Base-by-base conservation (phyloP, 2,888 invertebrate genomes). In the Drosophila yooni region DNA sequence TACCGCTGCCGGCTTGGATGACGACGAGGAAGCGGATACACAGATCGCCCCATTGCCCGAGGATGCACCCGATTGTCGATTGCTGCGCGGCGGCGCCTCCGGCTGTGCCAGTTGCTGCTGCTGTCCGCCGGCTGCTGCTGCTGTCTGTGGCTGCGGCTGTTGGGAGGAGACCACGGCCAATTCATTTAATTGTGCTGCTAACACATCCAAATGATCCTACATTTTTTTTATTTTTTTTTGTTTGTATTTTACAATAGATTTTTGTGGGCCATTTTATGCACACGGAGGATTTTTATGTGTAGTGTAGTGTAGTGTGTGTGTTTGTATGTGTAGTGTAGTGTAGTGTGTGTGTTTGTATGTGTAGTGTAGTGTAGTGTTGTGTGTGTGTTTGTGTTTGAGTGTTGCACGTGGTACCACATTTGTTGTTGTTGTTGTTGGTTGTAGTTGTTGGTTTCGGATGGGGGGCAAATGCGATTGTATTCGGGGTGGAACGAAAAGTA, bases 131-230 rank as follows among this genome's bases (percentile, higher is more conserved):
- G 88, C 86, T 65, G 90, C 64, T 21, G 21, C 78, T 76, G 90
- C 89, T 66, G 92, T 91, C 79, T 92, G 91, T 73, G 91, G 91
- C 85, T 92, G 92, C 91, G 92, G 93, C 91, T 93, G 93, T 92
- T 92, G 92, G 78, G 92, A 95, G 89, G 92, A 95, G 91, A 96
- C 96, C 91, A 96, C 96, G 89, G 97, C 98, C 92, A 99, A 95
- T 94, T 98, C 97, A 94, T 97, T 98, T 92, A 99, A 95, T 94
- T 99, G 98, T 91, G 98, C 98, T 79, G 99, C 99, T 93, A 99
- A 94, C 93, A 97, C 97, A 94, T 99, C 99, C 95, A 99, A 95
- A 94, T 85, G 85, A 81, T 99, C 99, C 98, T 99, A 94, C 91
- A 80, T 69, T 77, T 76, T 74, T 91, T 83, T 83, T n/a, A n/a